Evolutionary conservation across 2,797 vertebrate genomes (phyloP).

Genomic region (Poecile montanus): DNA sequence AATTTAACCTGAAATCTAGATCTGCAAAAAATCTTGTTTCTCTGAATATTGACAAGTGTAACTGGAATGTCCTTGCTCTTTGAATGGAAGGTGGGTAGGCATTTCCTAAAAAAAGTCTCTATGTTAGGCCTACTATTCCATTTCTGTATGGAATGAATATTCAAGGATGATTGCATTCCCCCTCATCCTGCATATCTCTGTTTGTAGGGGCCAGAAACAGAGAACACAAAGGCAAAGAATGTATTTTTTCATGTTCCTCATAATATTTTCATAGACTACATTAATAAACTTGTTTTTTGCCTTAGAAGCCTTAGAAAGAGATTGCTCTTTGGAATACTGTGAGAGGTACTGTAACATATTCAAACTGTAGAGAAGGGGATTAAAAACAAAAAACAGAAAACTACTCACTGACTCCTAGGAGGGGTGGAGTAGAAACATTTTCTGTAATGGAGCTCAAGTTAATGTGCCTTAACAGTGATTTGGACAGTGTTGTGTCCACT

Average conservation of each 20-base stretch:
- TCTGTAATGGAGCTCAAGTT: neutral
- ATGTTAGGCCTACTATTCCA: neutral
- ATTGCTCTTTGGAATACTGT: neutral
- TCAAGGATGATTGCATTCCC: neutral
- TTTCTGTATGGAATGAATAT: neutral
- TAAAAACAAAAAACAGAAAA: accelerated
- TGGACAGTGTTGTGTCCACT: neutral
- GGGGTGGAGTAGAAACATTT: neutral
- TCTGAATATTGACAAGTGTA: neutral
- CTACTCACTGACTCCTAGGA: neutral
- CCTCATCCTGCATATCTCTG: neutral
- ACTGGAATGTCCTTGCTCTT: neutral
- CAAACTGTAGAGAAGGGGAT: neutral
- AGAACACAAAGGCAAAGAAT: neutral
- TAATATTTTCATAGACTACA: neutral
- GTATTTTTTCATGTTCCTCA: neutral
- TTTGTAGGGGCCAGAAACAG: neutral
- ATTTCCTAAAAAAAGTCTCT: neutral
- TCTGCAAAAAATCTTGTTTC: neutral
- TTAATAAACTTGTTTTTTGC: neutral
- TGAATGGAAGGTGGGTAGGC: neutral
- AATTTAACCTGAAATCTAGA: neutral
- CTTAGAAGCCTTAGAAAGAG: neutral
- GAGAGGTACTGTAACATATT: neutral
- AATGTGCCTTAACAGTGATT: neutral